Conservation (phyloP, 2,113 vertebrate species). For the Ivindomyrus marchei region DNA sequence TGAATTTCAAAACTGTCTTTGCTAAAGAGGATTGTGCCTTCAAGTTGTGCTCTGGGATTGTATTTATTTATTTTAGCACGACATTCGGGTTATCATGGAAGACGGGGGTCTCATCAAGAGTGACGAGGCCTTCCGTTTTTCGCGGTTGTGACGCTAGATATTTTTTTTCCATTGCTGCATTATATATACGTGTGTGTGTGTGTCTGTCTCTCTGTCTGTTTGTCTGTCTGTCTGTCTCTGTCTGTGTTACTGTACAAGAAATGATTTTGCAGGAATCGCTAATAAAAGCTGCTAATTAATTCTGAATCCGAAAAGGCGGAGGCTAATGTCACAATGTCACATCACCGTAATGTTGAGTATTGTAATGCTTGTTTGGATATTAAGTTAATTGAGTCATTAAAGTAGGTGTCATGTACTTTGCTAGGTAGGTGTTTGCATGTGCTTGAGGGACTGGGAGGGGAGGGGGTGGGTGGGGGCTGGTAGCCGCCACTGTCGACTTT, state of each 20-base stretch:
- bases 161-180: not conserved
- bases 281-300: slow-evolving; percentile 2
- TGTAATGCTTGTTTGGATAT: slow-evolving; percentile 44
- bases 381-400: slow-evolving; percentile 33
- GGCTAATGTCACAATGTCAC: slow-evolving; percentile 48
- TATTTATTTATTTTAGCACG: not conserved
- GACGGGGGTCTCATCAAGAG: not conserved
- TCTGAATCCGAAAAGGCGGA: slow-evolving; percentile 37
- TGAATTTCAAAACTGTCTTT: slow-evolving; percentile 4
- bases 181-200: not conserved
- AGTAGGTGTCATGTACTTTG: not conserved
- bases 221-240: no score
- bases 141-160: not conserved
- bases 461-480: no score
- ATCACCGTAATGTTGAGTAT: slow-evolving; percentile 32
- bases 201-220: not conserved
- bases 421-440: not conserved
- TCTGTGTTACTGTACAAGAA: not conserved
- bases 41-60: not conserved
- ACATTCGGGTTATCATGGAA: not conserved
- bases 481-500: not conserved
- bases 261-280: not conserved
- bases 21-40: slow-evolving; percentile 13
- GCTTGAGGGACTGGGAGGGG: not conserved
- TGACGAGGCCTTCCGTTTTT: not conserved